Percentiles rank a stretch among this genome's conserved stretches.
Conservation (phyloP, 30 jellyfish, hydroid and myxozoan genomes). For the Mastigias papua region DNA sequence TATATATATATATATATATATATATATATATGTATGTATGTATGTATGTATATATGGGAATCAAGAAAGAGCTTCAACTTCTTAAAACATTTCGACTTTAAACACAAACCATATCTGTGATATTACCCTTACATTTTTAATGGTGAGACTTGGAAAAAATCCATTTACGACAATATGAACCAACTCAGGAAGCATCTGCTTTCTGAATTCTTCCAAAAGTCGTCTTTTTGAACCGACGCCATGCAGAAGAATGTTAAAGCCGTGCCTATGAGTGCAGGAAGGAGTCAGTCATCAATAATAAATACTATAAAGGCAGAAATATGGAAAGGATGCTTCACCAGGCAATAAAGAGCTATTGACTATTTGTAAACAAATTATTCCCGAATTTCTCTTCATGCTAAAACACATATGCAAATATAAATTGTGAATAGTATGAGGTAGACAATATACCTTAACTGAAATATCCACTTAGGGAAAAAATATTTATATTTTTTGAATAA, state of each 20-base stretch:
- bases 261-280: constrained; percentile 66
- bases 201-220: constrained; percentile 78
- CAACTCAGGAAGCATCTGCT: constrained; percentile 54
- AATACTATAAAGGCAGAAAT: no score
- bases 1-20: no score
- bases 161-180: constrained; percentile 92
- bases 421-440: not conserved
- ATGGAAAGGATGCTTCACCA: no score
- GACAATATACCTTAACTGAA: constrained; percentile 77
- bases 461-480: constrained; percentile 92
- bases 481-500: constrained; percentile 33
- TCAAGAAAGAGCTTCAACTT: not conserved
- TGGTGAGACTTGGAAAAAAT: constrained; percentile 89
- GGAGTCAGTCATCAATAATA: not conserved
- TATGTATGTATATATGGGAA: not conserved
- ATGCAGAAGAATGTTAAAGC: constrained; percentile 87
- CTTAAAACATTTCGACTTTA: no score
- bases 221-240: constrained; percentile 96
- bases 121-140: constrained; percentile 65
- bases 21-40: no score
- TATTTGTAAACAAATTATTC: no score
- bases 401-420: no score
- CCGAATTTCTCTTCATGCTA: no score
- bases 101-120: not conserved
- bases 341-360: no score